phyloP scores from a whole-genome alignment of 2,888 invertebrate genomes.

The Ashinkailepas kermadecensis region DNA sequence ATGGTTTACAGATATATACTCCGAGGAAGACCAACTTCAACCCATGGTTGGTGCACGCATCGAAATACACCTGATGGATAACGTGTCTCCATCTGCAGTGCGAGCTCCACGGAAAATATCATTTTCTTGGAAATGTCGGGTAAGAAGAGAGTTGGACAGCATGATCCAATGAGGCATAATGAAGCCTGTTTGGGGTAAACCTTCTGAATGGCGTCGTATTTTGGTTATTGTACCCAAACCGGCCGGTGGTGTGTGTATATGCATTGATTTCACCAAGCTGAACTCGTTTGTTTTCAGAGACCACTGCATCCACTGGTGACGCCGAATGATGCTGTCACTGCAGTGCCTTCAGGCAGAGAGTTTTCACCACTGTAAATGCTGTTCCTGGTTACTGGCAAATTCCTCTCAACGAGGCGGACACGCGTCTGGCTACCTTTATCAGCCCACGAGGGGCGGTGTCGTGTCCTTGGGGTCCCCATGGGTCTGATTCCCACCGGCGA shows the following conservation, averaged over 20 bases:
- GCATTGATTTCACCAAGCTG: slow-evolving; percentile 25
- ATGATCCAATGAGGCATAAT: slow-evolving; percentile 24
- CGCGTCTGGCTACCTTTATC: slow-evolving; percentile 23
- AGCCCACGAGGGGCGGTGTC: slow-evolving; percentile 11
- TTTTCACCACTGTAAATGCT: slow-evolving; percentile 24
- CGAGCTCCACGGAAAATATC: slow-evolving; percentile 20
- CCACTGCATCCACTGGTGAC: slow-evolving; percentile 23
- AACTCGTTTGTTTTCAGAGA: slow-evolving; percentile 22
- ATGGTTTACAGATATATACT: neutral
- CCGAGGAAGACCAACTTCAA: neutral
- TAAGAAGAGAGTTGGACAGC: slow-evolving; percentile 19
- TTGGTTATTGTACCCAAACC: slow-evolving; percentile 24
- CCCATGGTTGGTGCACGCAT: slow-evolving; percentile 22
- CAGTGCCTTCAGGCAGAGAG: neutral
- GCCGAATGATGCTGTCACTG: slow-evolving; percentile 22
- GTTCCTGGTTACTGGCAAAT: slow-evolving; percentile 27
- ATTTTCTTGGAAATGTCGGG: slow-evolving; percentile 24
- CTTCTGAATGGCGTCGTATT: slow-evolving; percentile 25
- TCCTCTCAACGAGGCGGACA: neutral
- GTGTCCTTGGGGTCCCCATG: slow-evolving; percentile 23
- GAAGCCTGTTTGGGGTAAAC: slow-evolving; percentile 24
- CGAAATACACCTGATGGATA: slow-evolving; percentile 25
- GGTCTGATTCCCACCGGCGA: slow-evolving; percentile 9
- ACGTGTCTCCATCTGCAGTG: slow-evolving; percentile 22
- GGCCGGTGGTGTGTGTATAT: slow-evolving; percentile 2